Conservation (phyloP, 2,113 vertebrate genomes). For the Corynorhinus townsendii region DNA sequence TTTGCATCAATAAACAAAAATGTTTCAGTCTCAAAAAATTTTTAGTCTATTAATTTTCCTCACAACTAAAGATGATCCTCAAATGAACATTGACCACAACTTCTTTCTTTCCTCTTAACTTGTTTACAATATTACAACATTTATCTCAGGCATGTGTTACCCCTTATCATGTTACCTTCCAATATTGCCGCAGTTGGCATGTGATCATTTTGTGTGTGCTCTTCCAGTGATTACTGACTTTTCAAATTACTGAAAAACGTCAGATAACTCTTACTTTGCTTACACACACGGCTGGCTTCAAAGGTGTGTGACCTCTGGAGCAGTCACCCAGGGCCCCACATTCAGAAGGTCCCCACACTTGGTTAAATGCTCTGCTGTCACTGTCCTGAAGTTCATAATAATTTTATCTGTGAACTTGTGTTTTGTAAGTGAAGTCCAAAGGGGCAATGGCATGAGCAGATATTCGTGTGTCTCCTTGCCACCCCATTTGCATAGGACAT, state of each 20-base stretch:
- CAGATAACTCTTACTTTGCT: neutral
- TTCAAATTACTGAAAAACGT: slow-evolving; percentile 18
- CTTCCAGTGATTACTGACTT: neutral
- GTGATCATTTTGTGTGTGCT: neutral
- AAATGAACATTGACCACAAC: neutral
- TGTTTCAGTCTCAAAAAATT: neutral
- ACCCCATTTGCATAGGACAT: neutral
- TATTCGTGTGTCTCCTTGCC: neutral
- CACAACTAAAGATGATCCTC: neutral
- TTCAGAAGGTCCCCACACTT: neutral
- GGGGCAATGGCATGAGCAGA: neutral
- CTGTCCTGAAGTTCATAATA: neutral
- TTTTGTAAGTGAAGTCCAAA: neutral
- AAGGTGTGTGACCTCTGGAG: neutral
- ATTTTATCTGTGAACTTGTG: neutral
- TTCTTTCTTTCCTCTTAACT: neutral
- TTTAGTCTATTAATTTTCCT: neutral
- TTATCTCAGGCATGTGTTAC: neutral
- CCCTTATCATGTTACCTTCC: neutral
- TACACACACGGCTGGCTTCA: neutral
- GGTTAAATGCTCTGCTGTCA: neutral
- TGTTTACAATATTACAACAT: neutral
- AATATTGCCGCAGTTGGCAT: neutral
- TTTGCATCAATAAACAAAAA: slow-evolving; percentile 22
- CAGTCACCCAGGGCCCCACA: neutral